These are phyloP conservation scores for Drosophila incognita DNA, from an alignment of 2,888 invertebrate genomes.

Conservation along the genomic window DNA sequence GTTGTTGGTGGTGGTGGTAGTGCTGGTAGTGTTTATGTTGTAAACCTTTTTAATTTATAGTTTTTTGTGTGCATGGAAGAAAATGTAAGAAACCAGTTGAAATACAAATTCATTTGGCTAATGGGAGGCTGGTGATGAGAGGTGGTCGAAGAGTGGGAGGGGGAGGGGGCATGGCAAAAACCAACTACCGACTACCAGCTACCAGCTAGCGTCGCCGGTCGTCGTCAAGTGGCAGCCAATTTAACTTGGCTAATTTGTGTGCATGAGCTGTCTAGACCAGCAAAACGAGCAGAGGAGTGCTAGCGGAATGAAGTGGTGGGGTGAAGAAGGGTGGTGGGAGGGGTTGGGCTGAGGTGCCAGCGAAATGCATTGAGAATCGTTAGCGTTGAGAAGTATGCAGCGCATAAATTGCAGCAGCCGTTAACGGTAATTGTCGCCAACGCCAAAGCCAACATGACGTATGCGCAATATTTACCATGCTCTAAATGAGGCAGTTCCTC, in stretches of 20 bases:
- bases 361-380: conserved; percentile 64
- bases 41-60: conserved; percentile 67
- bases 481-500: conserved; percentile 61
- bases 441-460: conserved; percentile 72
- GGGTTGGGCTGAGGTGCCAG: neutral
- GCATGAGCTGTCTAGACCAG: conserved; percentile 54
- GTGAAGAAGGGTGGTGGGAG: neutral
- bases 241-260: conserved; percentile 74
- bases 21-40: conserved; percentile 18
- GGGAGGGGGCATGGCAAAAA: conserved; percentile 17
- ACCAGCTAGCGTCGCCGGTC: neutral
- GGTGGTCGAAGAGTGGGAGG: neutral
- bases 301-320: no score
- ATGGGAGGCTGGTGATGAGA: neutral
- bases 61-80: conserved; percentile 42
- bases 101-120: conserved; percentile 71
- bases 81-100: conserved; percentile 37
- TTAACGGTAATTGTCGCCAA: conserved; percentile 75
- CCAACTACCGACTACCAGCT: neutral
- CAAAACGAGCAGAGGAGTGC: conserved; percentile 5
- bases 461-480: conserved; percentile 74
- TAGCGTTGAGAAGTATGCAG: conserved; percentile 53
- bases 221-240: conserved; percentile 69
- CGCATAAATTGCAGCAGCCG: conserved; percentile 72
- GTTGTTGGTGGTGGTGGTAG: neutral